Evolutionary conservation across 92 coral and sea anemone genomes (phyloP).

Genomic region (Paramuricea clavata): DNA sequence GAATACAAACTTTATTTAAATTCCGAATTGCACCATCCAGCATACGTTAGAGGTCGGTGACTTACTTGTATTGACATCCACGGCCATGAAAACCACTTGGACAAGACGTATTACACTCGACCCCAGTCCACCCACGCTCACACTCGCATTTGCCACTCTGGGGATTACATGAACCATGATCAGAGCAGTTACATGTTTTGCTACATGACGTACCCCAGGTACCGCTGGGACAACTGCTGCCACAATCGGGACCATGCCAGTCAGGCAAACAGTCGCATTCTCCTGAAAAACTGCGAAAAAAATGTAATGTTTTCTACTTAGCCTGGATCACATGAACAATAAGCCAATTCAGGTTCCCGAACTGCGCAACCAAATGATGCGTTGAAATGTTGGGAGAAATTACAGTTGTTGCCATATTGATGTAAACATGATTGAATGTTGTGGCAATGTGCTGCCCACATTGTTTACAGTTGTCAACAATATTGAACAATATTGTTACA

Average conservation of each 20-base stretch:
- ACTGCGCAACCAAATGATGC: too few relatives aligned
- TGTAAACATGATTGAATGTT: too few relatives aligned
- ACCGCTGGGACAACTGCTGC: conserved; percentile 76
- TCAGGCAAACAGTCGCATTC: conserved; percentile 77
- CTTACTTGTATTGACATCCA: conserved; percentile 46
- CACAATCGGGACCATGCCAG: conserved; percentile 78
- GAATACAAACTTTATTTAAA: neutral
- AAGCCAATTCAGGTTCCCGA: too few relatives aligned
- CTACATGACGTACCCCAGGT: conserved; percentile 82
- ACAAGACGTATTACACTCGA: conserved; percentile 76
- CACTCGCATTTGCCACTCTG: conserved; percentile 80
- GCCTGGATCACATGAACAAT: too few relatives aligned
- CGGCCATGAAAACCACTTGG: conserved; percentile 56
- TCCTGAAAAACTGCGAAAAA: conserved; percentile 54
- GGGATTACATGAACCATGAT: conserved; percentile 79
- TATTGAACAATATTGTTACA: too few relatives aligned
- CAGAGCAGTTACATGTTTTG: conserved; percentile 71
- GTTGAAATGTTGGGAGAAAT: too few relatives aligned
- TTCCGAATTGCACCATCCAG: conserved; percentile 9
- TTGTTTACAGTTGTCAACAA: too few relatives aligned
- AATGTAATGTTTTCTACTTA: neutral
- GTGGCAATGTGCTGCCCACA: too few relatives aligned
- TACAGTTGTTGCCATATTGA: too few relatives aligned
- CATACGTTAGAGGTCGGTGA: too few relatives aligned
- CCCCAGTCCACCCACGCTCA: conserved; percentile 76